A percentile compares a stretch with the other conserved stretches of the same genome.
Evolutionary conservation across 2,888 invertebrate species (phyloP).

Genomic region (Lasius platythorax): DNA sequence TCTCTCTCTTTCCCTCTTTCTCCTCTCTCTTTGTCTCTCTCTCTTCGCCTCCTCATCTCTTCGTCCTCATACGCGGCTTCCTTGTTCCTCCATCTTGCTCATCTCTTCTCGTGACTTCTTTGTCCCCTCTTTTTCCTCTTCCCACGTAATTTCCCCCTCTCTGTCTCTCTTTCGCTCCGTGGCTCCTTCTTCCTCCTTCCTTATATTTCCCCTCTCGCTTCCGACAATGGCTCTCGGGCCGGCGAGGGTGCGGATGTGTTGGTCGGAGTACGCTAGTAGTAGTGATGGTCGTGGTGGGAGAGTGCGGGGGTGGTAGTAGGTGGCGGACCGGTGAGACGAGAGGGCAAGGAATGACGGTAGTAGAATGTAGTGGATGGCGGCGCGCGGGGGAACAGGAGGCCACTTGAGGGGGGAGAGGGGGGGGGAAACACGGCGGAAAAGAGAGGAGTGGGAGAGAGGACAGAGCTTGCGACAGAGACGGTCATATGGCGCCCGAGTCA

Average conservation of each 20-base stretch:
- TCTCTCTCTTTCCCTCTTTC: not conserved
- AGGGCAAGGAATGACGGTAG: slow-evolving; percentile 70
- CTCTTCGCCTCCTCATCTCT: not conserved
- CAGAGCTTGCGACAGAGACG: slow-evolving; percentile 80
- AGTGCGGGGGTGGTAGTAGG: slow-evolving; percentile 62
- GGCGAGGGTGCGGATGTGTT: slow-evolving; percentile 50
- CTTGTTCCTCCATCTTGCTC: slow-evolving; percentile 48
- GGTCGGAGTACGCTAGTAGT: slow-evolving; percentile 48
- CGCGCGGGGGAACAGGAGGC: slow-evolving; percentile 55
- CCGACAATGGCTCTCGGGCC: slow-evolving; percentile 10
- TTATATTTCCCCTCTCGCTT: slow-evolving; percentile 7
- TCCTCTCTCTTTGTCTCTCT: not conserved
- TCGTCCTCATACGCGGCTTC: slow-evolving; percentile 17
- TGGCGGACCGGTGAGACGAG: slow-evolving; percentile 52
- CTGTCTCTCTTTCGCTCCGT: slow-evolving; percentile 15
- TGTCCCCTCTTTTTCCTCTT: slow-evolving; percentile 44
- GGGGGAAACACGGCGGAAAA: slow-evolving; percentile 55
- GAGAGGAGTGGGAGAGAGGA: slow-evolving; percentile 64
- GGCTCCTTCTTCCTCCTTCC: slow-evolving; percentile 13
- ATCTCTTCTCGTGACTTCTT: slow-evolving; percentile 47
- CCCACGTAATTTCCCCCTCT: slow-evolving; percentile 40
- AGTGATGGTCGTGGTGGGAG: slow-evolving; percentile 24
- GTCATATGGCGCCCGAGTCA: slow-evolving; percentile 82
- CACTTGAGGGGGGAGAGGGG: slow-evolving; percentile 53
- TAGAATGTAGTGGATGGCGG: slow-evolving; percentile 68